A percentile compares a stretch with the other conserved stretches of the same genome.
Conservation (phyloP, 2,797 vertebrate species). For the Silurus lanzhouensis region DNA sequence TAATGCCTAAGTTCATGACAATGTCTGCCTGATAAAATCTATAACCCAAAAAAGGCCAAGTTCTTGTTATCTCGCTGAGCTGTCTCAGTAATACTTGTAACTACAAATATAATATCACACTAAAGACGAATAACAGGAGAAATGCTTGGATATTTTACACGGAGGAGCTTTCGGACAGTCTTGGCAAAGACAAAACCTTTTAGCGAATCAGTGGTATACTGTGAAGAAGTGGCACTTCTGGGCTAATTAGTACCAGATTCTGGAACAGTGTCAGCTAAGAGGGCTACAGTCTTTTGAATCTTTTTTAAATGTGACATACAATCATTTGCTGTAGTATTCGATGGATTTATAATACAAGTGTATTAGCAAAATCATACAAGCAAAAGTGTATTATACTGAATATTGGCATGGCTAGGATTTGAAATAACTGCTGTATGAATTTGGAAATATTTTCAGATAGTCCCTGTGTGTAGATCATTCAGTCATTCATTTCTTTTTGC, state of each 20-base stretch:
- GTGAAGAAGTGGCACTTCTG: neutral
- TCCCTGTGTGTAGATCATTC: neutral
- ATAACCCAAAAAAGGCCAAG: neutral
- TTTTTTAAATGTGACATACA: neutral
- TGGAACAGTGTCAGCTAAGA: neutral
- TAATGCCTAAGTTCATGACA: neutral
- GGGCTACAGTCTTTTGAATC: neutral
- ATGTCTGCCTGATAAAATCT: neutral
- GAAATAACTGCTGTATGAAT: neutral
- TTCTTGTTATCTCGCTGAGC: neutral
- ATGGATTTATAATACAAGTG: no score
- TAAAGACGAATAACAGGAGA: neutral
- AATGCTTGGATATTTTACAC: neutral
- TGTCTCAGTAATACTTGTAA: neutral
- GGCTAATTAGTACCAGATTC: neutral
- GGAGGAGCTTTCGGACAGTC: neutral
- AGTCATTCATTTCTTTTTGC: neutral
- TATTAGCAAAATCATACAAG: no score
- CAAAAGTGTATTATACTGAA: no score
- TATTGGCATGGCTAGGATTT: no score
- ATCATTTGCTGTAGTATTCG: neutral
- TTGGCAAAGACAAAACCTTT: neutral
- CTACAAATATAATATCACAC: neutral
- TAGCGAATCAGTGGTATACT: neutral
- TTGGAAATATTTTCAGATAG: neutral